phyloP scores from a whole-genome alignment of 2,888 invertebrate species.

The Vannuccia rotundouncinata region DNA sequence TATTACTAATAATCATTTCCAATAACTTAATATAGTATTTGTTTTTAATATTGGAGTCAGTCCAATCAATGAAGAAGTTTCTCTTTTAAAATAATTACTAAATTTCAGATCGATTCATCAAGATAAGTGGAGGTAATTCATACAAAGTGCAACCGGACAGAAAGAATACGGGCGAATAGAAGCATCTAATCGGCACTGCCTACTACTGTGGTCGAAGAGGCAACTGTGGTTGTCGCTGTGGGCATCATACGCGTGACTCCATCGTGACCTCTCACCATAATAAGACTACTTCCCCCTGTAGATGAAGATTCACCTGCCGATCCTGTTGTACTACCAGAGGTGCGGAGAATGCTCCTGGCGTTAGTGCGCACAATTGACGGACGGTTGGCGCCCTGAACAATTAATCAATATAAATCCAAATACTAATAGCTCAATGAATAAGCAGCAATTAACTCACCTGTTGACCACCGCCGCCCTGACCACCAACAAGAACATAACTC shows the following conservation, averaged over 20 bases:
- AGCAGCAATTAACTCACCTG: neutral
- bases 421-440: neutral
- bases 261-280: neutral
- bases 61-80: too few species aligned
- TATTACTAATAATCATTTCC: too few species aligned
- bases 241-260: neutral
- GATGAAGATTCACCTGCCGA: neutral
- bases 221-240: neutral
- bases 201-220: neutral
- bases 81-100: too few species aligned
- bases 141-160: neutral
- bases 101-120: too few species aligned
- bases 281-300: neutral
- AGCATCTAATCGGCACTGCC: neutral
- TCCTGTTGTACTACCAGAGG: neutral
- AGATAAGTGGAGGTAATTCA: too few species aligned
- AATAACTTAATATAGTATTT: too few species aligned
- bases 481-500: constrained; percentile 5
- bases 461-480: neutral
- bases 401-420: neutral
- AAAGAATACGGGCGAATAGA: neutral
- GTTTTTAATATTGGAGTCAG: too few species aligned
- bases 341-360: neutral
- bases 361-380: constrained; percentile 9
- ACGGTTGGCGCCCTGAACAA: neutral